Conservation (phyloP, 2,888 invertebrate genomes). For the Candidula unifasciata region DNA sequence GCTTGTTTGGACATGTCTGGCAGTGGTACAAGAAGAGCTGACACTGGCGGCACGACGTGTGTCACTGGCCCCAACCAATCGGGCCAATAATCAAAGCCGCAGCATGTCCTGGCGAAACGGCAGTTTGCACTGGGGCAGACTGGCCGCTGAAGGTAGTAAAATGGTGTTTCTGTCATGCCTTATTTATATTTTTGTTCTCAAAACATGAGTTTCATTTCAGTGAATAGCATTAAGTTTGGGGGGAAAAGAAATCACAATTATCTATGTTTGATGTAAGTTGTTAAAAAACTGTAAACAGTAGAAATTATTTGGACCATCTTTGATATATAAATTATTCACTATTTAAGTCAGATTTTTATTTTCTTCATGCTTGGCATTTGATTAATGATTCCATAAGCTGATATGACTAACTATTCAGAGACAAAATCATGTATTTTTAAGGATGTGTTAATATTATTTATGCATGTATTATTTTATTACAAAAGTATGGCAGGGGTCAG, state of each 20-base stretch:
- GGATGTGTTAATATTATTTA: not conserved
- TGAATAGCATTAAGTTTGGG: not conserved
- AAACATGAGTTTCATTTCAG: constrained; percentile 25
- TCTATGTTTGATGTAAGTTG: no score
- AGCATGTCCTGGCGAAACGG: constrained; percentile 77
- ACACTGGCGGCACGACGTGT: constrained; percentile 76
- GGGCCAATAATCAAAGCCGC: constrained; percentile 75
- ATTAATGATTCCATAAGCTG: not conserved
- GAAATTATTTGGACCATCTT: not conserved
- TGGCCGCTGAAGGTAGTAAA: constrained; percentile 70
- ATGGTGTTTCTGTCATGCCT: constrained; percentile 38
- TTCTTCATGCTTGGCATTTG: not conserved
- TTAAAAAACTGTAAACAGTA: no score
- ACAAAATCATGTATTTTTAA: not conserved
- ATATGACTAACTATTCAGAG: not conserved
- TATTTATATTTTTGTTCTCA: constrained; percentile 29
- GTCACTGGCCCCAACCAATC: constrained; percentile 77
- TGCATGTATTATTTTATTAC: no score
- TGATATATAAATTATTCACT: not conserved
- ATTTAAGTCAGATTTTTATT: not conserved
- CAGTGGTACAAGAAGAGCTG: constrained; percentile 72
- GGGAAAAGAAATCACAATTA: no score
- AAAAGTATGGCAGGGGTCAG: no score
- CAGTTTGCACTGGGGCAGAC: constrained; percentile 75
- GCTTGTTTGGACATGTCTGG: constrained; percentile 61